Evolutionary conservation across 2,888 invertebrate genomes (phyloP).

Genomic region (Seira ritae): DNA sequence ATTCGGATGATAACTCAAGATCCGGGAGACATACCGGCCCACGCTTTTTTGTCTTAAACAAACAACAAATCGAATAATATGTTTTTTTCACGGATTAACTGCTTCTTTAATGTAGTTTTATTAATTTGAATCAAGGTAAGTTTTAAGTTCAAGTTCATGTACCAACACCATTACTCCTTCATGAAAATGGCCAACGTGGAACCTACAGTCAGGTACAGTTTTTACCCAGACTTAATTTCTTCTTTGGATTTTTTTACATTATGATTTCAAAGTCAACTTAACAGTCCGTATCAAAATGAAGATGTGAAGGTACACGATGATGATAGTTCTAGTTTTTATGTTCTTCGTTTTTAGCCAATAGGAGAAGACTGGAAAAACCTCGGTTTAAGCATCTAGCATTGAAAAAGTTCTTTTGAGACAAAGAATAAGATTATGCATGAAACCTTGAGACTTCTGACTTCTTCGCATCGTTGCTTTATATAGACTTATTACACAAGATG

Average conservation of each 20-base stretch:
- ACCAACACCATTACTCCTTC: background rate
- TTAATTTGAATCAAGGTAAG: background rate
- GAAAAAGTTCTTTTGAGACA: constrained; percentile 2
- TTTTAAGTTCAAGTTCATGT: constrained; percentile 13
- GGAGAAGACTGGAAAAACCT: constrained; percentile 3
- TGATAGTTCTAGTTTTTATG: background rate
- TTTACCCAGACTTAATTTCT: background rate
- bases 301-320: background rate
- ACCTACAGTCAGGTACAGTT: constrained; percentile 3
- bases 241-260: background rate
- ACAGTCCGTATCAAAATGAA: constrained; percentile 8
- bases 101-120: background rate
- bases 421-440: background rate
- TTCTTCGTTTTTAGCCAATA: background rate
- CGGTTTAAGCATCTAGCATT: constrained; percentile 1
- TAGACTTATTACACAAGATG: constrained; percentile 11
- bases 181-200: too few species aligned
- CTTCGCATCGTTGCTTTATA: constrained; percentile 35
- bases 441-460: constrained; percentile 30
- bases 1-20: constrained; percentile 36
- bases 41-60: constrained; percentile 21
- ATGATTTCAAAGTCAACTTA: constrained; percentile 10
- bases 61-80: background rate
- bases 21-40: constrained; percentile 47
- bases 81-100: background rate